Evolutionary conservation across 2,797 vertebrate genomes (phyloP), one percentile per base, ranked within the genome.

Genomic region (Macropodus opercularis): DNA sequence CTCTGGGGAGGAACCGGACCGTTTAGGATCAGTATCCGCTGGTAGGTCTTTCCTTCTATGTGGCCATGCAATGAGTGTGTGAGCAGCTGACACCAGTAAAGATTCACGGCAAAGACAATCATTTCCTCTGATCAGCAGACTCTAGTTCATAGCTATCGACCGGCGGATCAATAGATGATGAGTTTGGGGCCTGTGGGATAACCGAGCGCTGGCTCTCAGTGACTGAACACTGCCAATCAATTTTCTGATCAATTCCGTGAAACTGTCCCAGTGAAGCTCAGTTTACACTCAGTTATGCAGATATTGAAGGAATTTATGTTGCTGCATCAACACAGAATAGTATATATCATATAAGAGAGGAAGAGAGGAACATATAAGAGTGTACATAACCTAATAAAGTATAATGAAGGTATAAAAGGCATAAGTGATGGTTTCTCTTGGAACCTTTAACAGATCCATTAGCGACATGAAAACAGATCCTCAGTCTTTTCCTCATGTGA

Each of bases 41-140:
- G 59, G 68, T 58, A 75, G 64, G 72, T n/a, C 63, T 77, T 82
- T 81, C 56, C 72, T 75, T 31, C 2, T 13, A 62, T 55, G 72
- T 83, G 86, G 85, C 80, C 83, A 79, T 65, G 42, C 35, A 56
- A 74, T 19, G 26, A 24, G 26, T 71, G 72, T 75, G 80, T 66
- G 59, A 58, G 54, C 13, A 26, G 27, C 21, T 32, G 23, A 35
- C 11, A n/a, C 64, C 8, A 43, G 40, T 29, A 60, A 54, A 38
- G 24, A 60, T 48, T 48, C 34, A 38, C n/a, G 9, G 22, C 34
- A 52, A 58, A 69, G 56, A 18, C 56, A 63, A 82, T 83, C 71
- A 50, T 69, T 83, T 31, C 19, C 34, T 75, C 49, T 59, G 75
- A 81, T 83, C 56, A 48, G 39, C 52, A 63, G 42, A 58, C 39